These are phyloP conservation scores for Marmota flaviventris DNA, from an alignment of 2,113 vertebrate species.

Conservation along the genomic window DNA sequence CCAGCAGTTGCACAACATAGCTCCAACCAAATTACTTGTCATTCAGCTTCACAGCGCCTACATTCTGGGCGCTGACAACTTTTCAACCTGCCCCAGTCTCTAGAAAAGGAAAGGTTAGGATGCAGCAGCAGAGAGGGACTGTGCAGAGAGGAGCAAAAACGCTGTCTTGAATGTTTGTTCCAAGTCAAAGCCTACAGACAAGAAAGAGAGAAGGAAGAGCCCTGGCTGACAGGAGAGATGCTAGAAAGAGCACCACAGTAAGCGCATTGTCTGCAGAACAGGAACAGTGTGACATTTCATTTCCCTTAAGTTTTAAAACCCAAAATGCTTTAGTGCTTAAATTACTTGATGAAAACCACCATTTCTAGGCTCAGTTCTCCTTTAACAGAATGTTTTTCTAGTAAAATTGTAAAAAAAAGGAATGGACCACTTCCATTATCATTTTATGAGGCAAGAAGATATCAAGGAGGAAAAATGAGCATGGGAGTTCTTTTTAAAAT, in stretches of 20 bases:
- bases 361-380: neutral
- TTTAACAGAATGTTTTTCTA: slow-evolving; percentile 7
- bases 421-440: neutral
- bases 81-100: neutral
- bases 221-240: neutral
- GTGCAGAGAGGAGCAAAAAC: neutral
- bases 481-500: neutral
- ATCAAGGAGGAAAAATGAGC: neutral
- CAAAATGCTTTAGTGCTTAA: neutral
- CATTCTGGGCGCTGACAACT: neutral
- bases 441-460: neutral
- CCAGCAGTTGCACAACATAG: neutral
- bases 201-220: neutral
- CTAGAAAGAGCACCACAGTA: neutral
- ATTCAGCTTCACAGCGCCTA: neutral
- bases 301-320: neutral
- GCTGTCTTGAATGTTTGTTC: neutral
- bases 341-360: neutral
- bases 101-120: neutral
- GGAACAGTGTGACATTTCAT: neutral
- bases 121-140: neutral
- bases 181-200: neutral
- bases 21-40: neutral
- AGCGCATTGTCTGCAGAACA: neutral
- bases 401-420: neutral